phyloP scores from a whole-genome alignment of 2,113 vertebrate species.

The Collichthys lucidus region DNA sequence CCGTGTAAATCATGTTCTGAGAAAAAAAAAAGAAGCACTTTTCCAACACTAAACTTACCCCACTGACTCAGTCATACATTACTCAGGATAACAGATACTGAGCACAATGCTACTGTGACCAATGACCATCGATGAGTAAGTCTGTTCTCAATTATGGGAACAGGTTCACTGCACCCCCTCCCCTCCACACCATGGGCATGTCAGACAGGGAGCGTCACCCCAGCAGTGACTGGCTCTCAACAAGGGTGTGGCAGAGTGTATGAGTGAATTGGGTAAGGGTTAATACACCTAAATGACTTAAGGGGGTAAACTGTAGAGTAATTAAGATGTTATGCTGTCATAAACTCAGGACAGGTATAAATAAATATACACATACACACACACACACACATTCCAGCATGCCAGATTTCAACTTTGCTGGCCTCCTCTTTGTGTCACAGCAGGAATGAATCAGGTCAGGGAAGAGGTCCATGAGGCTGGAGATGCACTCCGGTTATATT shows the following conservation, averaged over 20 bases:
- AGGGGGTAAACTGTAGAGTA: conserved; percentile 31
- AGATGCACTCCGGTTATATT: conserved; percentile 57
- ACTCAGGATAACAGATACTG: conserved; percentile 33
- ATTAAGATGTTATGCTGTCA: conserved; percentile 20
- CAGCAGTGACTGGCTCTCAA: conserved; percentile 53
- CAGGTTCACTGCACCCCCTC: background rate
- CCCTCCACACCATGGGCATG: conserved; percentile 31
- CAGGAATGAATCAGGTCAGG: conserved; percentile 71
- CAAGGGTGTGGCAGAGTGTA: conserved; percentile 61
- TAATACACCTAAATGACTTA: conserved; percentile 52
- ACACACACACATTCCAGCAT: background rate
- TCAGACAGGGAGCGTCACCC: conserved; percentile 68
- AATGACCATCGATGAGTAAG: conserved; percentile 56
- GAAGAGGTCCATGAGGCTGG: conserved; percentile 60
- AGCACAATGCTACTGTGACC: conserved; percentile 27
- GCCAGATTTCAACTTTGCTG: conserved; percentile 47
- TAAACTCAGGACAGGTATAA: conserved; percentile 2
- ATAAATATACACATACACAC: conserved; percentile 9
- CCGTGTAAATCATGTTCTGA: background rate
- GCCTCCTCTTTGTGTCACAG: conserved; percentile 56
- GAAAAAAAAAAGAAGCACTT: background rate
- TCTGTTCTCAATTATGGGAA: conserved; percentile 22
- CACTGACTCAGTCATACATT: conserved; percentile 9
- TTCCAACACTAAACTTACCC: background rate
- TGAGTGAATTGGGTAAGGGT: conserved; percentile 27